These are phyloP conservation scores for Tenebrio molitor DNA, from an alignment of 1,140 invertebrate species.

Conservation along the genomic window DNA sequence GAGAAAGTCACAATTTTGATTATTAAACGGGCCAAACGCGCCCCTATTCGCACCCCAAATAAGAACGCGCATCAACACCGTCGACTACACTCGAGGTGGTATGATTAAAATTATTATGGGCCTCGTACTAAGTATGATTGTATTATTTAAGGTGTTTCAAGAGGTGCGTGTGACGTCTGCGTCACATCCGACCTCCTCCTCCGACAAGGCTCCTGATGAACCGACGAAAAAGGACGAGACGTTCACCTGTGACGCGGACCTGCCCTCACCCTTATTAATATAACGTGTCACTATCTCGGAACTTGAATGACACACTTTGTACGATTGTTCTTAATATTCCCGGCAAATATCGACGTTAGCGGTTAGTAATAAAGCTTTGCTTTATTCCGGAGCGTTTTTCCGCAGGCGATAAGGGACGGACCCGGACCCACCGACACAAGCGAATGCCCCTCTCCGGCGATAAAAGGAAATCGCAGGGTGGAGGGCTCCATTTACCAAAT, in stretches of 20 bases:
- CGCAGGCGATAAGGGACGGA: not conserved
- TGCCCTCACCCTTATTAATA: slow-evolving; percentile 30
- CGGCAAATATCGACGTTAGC: slow-evolving; percentile 48
- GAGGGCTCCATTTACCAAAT: too few relatives aligned
- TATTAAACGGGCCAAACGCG: slow-evolving; percentile 56
- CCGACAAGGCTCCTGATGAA: not conserved
- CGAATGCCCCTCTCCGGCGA: too few relatives aligned
- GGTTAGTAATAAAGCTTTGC: slow-evolving; percentile 33
- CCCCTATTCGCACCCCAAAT: slow-evolving; percentile 49
- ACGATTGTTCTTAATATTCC: slow-evolving; percentile 53
- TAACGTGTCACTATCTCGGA: slow-evolving; percentile 48
- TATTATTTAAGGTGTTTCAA: slow-evolving; percentile 58
- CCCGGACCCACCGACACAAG: not conserved
- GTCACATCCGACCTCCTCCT: slow-evolving; percentile 19
- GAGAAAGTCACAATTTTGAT: slow-evolving; percentile 61
- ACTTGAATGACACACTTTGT: slow-evolving; percentile 43
- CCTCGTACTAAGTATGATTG: slow-evolving; percentile 57
- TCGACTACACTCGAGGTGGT: slow-evolving; percentile 34
- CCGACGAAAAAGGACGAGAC: slow-evolving; percentile 20
- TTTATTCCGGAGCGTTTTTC: slow-evolving; percentile 7
- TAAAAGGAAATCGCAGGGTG: too few relatives aligned
- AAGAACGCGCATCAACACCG: slow-evolving; percentile 41
- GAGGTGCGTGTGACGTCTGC: slow-evolving; percentile 48
- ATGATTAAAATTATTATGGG: slow-evolving; percentile 61
- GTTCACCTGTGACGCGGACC: not conserved